Conservation (phyloP, 2,888 invertebrate genomes). For the Gymnoscelis rufifasciata region DNA sequence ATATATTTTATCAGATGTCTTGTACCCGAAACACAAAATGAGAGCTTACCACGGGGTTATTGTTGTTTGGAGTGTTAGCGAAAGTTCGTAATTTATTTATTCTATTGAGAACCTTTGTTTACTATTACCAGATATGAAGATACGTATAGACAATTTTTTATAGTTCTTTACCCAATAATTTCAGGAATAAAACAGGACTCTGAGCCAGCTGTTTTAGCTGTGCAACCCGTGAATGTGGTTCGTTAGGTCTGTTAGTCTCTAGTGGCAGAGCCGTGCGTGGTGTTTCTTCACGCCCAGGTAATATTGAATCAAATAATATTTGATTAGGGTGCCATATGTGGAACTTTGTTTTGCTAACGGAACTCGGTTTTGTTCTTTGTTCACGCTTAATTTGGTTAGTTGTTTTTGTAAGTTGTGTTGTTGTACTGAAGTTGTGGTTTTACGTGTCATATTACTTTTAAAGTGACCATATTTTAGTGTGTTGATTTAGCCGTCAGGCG, state of each 20-base stretch:
- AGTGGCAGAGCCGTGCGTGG: conserved; percentile 46
- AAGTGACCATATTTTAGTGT: too few relatives aligned
- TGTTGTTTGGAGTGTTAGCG: too few relatives aligned
- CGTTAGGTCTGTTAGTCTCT: conserved; percentile 58
- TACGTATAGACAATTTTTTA: too few relatives aligned
- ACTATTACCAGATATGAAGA: too few relatives aligned
- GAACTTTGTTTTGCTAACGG: conserved; percentile 47
- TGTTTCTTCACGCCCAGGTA: conserved; percentile 36
- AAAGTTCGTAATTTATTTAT: too few relatives aligned
- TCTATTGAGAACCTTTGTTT: too few relatives aligned
- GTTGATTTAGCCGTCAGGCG: too few relatives aligned
- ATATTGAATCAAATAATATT: conserved; percentile 67
- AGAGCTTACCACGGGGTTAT: too few relatives aligned
- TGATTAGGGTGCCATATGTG: conserved; percentile 54
- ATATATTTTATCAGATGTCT: too few relatives aligned
- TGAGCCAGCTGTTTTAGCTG: not conserved
- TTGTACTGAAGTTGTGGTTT: not conserved
- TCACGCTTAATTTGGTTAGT: conserved; percentile 25
- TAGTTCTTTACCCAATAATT: not conserved
- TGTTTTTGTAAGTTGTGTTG: conserved; percentile 13
- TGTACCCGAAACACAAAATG: too few relatives aligned
- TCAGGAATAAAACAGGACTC: not conserved
- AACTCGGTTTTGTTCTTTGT: conserved; percentile 25
- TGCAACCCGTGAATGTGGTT: conserved; percentile 53
- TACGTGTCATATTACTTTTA: too few relatives aligned